Conservation (phyloP, 2,797 vertebrate genomes). For the Coregonus sp. region DNA sequence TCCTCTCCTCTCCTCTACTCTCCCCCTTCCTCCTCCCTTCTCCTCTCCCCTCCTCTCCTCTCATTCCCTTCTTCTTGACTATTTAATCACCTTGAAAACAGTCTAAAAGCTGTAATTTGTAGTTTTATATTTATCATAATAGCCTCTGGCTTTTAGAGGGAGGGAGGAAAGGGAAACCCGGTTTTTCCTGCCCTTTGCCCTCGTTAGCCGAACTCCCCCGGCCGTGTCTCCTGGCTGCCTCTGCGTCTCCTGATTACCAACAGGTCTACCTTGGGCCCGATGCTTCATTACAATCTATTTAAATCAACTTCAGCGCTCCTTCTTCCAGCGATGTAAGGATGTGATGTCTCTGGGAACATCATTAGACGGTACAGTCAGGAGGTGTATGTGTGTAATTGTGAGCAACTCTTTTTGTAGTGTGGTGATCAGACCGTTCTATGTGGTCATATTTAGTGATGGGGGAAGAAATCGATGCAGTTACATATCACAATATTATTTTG, state of each 20-base stretch:
- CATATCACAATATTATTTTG: too few species aligned
- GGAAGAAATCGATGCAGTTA: too few species aligned
- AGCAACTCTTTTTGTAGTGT: constrained; percentile 1
- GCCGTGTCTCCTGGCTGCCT: constrained; percentile 42
- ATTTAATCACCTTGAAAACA: constrained; percentile 72
- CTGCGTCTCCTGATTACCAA: constrained; percentile 73
- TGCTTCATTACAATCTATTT: constrained; percentile 85
- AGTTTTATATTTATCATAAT: constrained; percentile 80
- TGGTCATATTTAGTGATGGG: too few species aligned
- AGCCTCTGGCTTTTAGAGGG: constrained; percentile 70
- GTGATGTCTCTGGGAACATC: constrained; percentile 77
- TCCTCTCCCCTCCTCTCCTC: too few species aligned
- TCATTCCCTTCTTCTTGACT: constrained; percentile 61
- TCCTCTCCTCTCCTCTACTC: too few species aligned
- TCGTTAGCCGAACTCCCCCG: constrained; percentile 70
- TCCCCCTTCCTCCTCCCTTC: too few species aligned
- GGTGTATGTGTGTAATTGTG: constrained; percentile 21
- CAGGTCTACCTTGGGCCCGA: constrained; percentile 70
- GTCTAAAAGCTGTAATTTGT: constrained; percentile 66
- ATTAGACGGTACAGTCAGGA: constrained; percentile 65
- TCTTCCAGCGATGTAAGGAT: constrained; percentile 66
- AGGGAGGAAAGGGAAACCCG: constrained; percentile 56
- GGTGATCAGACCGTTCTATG: not conserved
- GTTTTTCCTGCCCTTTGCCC: constrained; percentile 77
- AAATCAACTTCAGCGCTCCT: constrained; percentile 80